These are phyloP conservation scores for Xenopus borealis DNA, from an alignment of 2,113 vertebrate species.

Conservation along the genomic window DNA sequence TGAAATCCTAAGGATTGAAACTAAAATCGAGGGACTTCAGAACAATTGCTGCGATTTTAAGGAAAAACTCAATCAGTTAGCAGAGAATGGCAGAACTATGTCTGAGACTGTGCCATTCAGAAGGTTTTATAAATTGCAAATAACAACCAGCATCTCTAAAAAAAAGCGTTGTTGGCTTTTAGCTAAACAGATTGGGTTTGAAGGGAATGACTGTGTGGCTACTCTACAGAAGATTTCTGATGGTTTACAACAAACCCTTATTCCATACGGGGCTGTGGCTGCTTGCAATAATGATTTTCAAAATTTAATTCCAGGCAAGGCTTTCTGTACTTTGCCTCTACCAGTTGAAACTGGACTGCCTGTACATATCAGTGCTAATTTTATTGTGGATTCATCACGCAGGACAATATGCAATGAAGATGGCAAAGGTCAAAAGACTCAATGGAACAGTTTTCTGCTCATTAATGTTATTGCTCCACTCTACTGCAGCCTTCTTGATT, in stretches of 20 bases:
- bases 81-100: neutral
- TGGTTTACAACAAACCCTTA: neutral
- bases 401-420: slow-evolving; percentile 64
- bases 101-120: neutral
- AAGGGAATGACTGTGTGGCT: neutral
- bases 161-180: slow-evolving; percentile 63
- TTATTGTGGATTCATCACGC: slow-evolving; percentile 71
- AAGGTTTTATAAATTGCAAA: slow-evolving; percentile 56
- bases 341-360: slow-evolving; percentile 70
- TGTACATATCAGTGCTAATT: slow-evolving; percentile 78
- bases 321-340: slow-evolving; percentile 77
- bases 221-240: slow-evolving; percentile 1
- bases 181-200: slow-evolving; percentile 62
- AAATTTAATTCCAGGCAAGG: slow-evolving; percentile 49
- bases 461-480: slow-evolving; percentile 61
- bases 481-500: slow-evolving; percentile 69
- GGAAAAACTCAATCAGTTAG: slow-evolving; percentile 26
- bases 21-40: slow-evolving; percentile 41
- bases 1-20: slow-evolving; percentile 56
- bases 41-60: slow-evolving; percentile 54
- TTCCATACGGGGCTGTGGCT: slow-evolving; percentile 68
- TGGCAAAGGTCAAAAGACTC: slow-evolving; percentile 53
- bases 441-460: slow-evolving; percentile 72
- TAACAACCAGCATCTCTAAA: slow-evolving; percentile 54
- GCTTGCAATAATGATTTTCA: slow-evolving; percentile 47